Percentiles rank a stretch among this genome's conserved stretches.
phyloP scores from a whole-genome alignment of 2,888 invertebrate genomes.

The Protonemura montana region DNA sequence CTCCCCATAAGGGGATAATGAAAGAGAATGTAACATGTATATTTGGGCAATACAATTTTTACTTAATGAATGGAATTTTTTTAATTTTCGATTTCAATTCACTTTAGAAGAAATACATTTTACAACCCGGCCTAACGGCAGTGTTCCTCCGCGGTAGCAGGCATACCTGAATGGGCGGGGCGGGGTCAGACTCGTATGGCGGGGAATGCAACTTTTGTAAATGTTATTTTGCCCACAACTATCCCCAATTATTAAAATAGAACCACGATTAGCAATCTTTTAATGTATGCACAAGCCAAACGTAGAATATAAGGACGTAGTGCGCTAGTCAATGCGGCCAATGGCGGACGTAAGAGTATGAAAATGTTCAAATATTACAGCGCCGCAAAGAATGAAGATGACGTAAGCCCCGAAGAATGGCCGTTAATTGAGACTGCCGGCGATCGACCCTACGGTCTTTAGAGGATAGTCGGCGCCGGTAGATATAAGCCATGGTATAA shows the following conservation, averaged over 20 bases:
- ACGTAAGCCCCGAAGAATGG: conserved; percentile 21
- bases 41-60: background rate
- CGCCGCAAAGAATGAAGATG: background rate
- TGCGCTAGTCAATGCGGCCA: too few species aligned
- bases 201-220: conserved; percentile 10
- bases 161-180: conserved; percentile 31
- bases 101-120: background rate
- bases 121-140: background rate
- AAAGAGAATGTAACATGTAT: conserved; percentile 12
- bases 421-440: background rate
- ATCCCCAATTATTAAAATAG: background rate
- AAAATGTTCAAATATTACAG: too few species aligned
- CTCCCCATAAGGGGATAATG: background rate
- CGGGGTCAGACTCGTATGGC: conserved; percentile 31
- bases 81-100: background rate
- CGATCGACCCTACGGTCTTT: conserved; percentile 21
- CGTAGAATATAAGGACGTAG: too few species aligned
- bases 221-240: background rate
- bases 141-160: conserved; percentile 28
- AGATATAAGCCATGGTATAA: background rate
- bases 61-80: background rate
- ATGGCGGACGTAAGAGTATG: too few species aligned
- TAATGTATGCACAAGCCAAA: too few species aligned
- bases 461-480: conserved; percentile 13
- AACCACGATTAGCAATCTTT: background rate